Percentiles rank a stretch among this genome's conserved stretches.
Conservation (phyloP, 2,797 vertebrate genomes). For the Kryptolebias ocellatus region DNA sequence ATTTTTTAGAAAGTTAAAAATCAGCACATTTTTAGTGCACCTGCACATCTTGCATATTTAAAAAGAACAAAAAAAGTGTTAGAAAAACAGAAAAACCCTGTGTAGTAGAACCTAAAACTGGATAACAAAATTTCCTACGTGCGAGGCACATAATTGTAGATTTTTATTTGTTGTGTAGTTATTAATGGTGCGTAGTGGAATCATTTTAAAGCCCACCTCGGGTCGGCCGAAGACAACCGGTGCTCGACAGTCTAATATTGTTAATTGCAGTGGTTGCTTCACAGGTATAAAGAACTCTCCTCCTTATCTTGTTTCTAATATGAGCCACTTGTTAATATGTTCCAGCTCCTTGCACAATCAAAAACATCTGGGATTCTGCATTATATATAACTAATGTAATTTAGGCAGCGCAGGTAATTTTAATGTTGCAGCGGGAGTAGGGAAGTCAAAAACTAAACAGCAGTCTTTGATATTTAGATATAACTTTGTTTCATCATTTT, state of each 20-base stretch:
- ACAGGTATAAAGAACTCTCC: background rate
- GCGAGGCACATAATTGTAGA: background rate
- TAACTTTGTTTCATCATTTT: no score
- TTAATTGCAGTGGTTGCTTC: background rate
- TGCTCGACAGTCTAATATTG: background rate
- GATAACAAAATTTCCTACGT: background rate
- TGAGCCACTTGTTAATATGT: background rate
- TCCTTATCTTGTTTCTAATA: background rate
- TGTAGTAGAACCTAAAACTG: background rate
- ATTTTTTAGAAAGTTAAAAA: conserved; percentile 1
- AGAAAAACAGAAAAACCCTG: background rate
- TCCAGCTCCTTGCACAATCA: background rate
- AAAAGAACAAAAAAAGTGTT: background rate
- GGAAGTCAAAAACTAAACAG: no score
- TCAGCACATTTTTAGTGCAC: conserved; percentile 22
- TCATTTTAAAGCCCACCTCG: background rate
- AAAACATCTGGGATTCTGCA: background rate
- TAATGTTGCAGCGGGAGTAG: no score
- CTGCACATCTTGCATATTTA: conserved; percentile 10
- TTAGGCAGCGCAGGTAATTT: no score
- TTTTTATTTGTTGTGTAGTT: background rate
- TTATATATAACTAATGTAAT: background rate
- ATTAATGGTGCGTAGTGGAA: background rate
- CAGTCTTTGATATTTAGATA: no score
- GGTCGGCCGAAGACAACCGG: background rate